phyloP scores from a whole-genome alignment of 2,888 invertebrate genomes.

The Lasioglossum pauxillum region DNA sequence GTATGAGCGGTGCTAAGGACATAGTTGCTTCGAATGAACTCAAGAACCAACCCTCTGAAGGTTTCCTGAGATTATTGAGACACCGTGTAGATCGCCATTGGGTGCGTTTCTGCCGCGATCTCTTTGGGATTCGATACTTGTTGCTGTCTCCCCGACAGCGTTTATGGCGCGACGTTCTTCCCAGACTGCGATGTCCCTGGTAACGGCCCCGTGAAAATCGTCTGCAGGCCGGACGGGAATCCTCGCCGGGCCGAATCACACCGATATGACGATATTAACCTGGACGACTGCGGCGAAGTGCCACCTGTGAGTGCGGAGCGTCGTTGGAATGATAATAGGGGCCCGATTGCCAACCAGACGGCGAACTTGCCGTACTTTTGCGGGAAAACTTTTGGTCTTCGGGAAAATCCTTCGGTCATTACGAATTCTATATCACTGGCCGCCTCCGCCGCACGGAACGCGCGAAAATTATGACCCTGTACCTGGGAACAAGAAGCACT shows the following conservation, averaged over 20 bases:
- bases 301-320: constrained; percentile 12
- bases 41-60: too few species aligned
- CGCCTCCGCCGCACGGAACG: background rate
- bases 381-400: background rate
- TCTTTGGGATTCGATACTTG: constrained; percentile 51
- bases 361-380: constrained; percentile 28
- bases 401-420: background rate
- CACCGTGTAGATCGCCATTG: background rate
- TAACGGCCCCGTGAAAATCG: constrained; percentile 17
- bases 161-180: constrained; percentile 28
- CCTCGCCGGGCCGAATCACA: constrained; percentile 5
- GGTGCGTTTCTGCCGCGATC: background rate
- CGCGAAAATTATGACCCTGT: background rate
- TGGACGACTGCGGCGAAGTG: constrained; percentile 17
- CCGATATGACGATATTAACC: constrained; percentile 37
- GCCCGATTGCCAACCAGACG: constrained; percentile 5
- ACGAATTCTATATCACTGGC: background rate
- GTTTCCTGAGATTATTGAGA: too few species aligned
- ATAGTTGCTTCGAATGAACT: too few species aligned
- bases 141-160: constrained; percentile 37
- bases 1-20: too few species aligned
- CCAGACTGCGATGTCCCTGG: background rate
- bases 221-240: background rate
- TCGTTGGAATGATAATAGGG: constrained; percentile 31
- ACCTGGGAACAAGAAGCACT: background rate